A percentile compares a stretch with the other conserved stretches of the same genome.
phyloP scores from a whole-genome alignment of 2,797 vertebrate species.

The Sciaenops ocellatus region DNA sequence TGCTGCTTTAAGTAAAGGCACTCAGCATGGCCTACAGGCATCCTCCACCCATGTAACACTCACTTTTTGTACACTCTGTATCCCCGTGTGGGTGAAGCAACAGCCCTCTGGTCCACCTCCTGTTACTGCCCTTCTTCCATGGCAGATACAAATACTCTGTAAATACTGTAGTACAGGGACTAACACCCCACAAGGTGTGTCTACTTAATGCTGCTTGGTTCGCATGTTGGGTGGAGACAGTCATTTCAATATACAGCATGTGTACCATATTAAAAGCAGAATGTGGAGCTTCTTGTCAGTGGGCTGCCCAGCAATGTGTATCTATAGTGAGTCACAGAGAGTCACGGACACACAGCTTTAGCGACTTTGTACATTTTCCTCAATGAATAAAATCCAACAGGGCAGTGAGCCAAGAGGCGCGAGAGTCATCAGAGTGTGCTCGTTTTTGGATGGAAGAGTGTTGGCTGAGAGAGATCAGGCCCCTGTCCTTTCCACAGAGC shows the following conservation, averaged over 20 bases:
- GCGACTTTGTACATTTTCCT: conserved; percentile 37
- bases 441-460: neutral
- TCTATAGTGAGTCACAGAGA: conserved; percentile 11
- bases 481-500: neutral
- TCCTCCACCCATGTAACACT: conserved; percentile 10
- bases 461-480: conserved; percentile 1
- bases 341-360: conserved; percentile 16
- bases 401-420: neutral
- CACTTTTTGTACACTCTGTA: neutral
- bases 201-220: conserved; percentile 29
- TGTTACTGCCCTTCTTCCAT: neutral
- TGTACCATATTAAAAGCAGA: neutral
- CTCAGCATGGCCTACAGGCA: conserved; percentile 55
- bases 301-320: neutral
- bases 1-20: conserved; percentile 74
- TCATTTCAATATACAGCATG: neutral
- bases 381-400: conserved; percentile 5
- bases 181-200: neutral
- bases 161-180: neutral
- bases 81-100: conserved; percentile 6
- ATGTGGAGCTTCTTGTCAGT: neutral
- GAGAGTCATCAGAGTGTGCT: conserved; percentile 24
- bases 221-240: conserved; percentile 19
- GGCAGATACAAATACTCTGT: neutral
- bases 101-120: neutral